Base-by-base conservation (phyloP, 2,113 vertebrate species). In the Nerophis ophidion region DNA sequence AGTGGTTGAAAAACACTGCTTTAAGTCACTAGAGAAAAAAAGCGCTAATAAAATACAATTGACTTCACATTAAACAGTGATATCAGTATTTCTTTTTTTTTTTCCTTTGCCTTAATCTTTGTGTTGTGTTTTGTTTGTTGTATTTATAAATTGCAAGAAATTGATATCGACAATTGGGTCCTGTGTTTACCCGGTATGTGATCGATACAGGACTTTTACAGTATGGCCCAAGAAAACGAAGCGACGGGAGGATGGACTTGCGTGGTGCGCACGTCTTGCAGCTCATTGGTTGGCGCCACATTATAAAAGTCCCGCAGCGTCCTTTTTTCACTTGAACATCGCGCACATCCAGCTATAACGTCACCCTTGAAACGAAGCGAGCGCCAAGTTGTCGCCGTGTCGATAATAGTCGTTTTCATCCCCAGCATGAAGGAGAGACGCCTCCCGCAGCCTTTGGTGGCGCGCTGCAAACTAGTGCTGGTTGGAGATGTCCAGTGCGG, bases 401-500 rank as follows among this genome's bases (percentile, higher is more conserved):
- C 17, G 57, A 33, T 34, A 10, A 51, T 12, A 2, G 42, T 14
- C 48, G 57, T 16, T 61, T 78, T 35, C 19, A 55, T 19, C 57
- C 59, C n/a, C 67, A 77, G 15, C 68, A 98, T 97, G 95, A 95
- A 95, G 87, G 95, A 97, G 70, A 89, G 93, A 75, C 92, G 93
- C 75, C 74, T 88, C 55, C 83, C 86, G 0, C 89, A 94, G 88
- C 90, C 93, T 1, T 88, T 85, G 7, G 92, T 94, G 44, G 91
- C 91, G 72, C 85, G 94, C 12, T 97, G 95, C 74, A 98, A 98
- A 71, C 89, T 98, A 16, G 95, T 98, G 35, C 84, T 98, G 80
- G 94, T 98, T 17, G 95, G 95, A 12, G 94, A 96, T 40, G 95
- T 98, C 68, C 95, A 98, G 82, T 95, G 95, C 75, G 95, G 95